Evolutionary conservation across 2,888 invertebrate species (phyloP).

Genomic region (Acleris cristana): DNA sequence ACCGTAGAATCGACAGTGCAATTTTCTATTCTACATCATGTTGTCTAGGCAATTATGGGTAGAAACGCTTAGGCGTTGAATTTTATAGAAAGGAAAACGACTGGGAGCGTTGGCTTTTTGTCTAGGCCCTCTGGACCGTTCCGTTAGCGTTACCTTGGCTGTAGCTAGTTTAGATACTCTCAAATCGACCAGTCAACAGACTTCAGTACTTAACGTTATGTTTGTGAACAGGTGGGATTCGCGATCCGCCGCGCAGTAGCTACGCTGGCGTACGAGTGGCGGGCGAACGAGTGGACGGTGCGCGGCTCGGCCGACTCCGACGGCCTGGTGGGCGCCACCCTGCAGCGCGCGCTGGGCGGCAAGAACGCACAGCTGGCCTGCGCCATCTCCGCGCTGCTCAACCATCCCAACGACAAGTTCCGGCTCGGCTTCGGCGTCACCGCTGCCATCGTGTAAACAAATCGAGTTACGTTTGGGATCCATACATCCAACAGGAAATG

Average conservation of each 20-base stretch:
- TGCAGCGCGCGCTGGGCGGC: conserved; percentile 70
- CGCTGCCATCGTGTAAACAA: conserved; percentile 64
- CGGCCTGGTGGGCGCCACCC: conserved; percentile 74
- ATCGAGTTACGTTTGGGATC: neutral
- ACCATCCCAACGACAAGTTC: conserved; percentile 79
- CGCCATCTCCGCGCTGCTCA: conserved; percentile 73
- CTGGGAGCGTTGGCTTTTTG: too few species aligned
- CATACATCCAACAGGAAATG: too few species aligned
- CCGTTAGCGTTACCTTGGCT: too few species aligned
- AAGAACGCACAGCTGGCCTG: conserved; percentile 66
- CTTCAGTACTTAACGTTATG: too few species aligned
- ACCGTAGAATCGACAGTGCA: too few species aligned
- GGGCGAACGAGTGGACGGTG: conserved; percentile 68
- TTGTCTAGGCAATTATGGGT: too few species aligned
- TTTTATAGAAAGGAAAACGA: too few species aligned
- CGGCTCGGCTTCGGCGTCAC: conserved; percentile 74
- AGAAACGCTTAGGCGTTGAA: too few species aligned
- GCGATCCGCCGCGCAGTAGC: conserved; percentile 69
- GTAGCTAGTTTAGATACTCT: too few species aligned
- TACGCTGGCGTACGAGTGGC: conserved; percentile 75
- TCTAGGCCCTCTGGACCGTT: too few species aligned
- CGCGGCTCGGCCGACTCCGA: conserved; percentile 75
- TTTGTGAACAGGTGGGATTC: conserved; percentile 64
- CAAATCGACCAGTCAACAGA: too few species aligned
- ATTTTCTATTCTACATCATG: too few species aligned